These are phyloP conservation scores for Frankliniella intonsa DNA, from an alignment of 2,888 invertebrate species.

Conservation along the genomic window DNA sequence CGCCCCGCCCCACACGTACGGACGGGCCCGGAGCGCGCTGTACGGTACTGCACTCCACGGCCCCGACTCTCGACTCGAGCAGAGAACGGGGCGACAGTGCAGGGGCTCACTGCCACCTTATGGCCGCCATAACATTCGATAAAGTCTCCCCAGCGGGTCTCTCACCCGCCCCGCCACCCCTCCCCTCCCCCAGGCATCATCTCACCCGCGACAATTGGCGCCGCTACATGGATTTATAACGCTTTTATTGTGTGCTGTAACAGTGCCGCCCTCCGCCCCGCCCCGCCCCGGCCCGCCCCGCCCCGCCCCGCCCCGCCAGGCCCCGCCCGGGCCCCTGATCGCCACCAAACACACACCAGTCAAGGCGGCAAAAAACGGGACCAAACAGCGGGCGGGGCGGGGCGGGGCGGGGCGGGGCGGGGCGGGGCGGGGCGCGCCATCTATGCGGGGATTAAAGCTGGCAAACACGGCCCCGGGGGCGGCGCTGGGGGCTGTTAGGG, in stretches of 20 bases:
- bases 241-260: slow-evolving; percentile 13
- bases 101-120: background rate
- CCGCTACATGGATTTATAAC: slow-evolving; percentile 13
- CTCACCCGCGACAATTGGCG: background rate
- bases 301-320: no score
- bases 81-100: background rate
- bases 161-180: background rate
- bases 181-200: background rate
- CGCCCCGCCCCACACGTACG: no score
- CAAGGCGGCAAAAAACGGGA: background rate
- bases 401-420: no score
- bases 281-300: no score
- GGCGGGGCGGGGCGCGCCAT: background rate
- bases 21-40: no score
- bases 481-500: background rate
- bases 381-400: no score
- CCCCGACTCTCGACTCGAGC: no score
- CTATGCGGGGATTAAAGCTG: background rate
- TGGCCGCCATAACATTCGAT: slow-evolving; percentile 22
- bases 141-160: background rate
- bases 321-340: background rate
- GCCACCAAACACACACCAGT: background rate
- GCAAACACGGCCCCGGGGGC: background rate
- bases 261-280: background rate
- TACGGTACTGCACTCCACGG: no score